A percentile compares a stretch with the other conserved stretches of the same genome.
Evolutionary conservation across 1,140 invertebrate genomes (phyloP).

Genomic region (silkworm (Bombyx mori)): ASM3026992v2 NC_085107.1:15322501-15323000

Average conservation of each 20-base stretch:
- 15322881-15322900: no score
- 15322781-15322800: no score
- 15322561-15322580: conserved; percentile 30
- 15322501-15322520: neutral
- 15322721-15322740: conserved; percentile 35
- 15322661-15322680: conserved; percentile 13
- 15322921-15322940: no score
- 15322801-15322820: no score
- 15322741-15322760: conserved; percentile 36
- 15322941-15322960: no score
- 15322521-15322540: conserved; percentile 37
- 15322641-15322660: conserved; percentile 25
- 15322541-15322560: conserved; percentile 36
- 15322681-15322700: conserved; percentile 23
- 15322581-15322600: conserved; percentile 21
- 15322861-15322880: no score
- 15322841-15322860: no score
- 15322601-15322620: conserved; percentile 39
- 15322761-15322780: conserved; percentile 38
- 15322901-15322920: no score
- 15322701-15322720: conserved; percentile 39
- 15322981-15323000: no score
- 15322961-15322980: no score
- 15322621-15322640: conserved; percentile 22
- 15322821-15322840: no score